phyloP scores from a whole-genome alignment of 2,113 vertebrate genomes.

The Henicopernis longicauda region DNA sequence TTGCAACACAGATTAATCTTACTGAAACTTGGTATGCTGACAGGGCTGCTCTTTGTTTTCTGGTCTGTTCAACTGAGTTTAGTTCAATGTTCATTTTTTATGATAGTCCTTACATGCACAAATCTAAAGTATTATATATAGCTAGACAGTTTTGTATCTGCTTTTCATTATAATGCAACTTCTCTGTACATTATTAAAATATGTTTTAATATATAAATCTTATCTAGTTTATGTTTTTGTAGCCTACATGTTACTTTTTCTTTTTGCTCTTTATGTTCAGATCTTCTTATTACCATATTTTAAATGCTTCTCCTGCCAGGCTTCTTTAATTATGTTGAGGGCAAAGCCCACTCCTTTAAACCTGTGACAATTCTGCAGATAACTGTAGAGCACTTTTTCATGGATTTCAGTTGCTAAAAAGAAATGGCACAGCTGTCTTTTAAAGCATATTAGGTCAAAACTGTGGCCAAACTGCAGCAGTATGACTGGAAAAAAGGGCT shows the following conservation, averaged over 20 bases:
- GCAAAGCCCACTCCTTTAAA: not conserved
- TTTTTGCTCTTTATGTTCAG: not conserved
- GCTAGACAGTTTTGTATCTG: not conserved
- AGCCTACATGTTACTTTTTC: not conserved
- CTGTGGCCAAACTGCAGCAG: not conserved
- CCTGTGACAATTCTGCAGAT: not conserved
- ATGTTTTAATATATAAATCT: not conserved
- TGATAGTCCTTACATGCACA: not conserved
- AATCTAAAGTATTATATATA: not conserved
- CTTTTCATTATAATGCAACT: conserved; percentile 2
- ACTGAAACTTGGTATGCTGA: conserved; percentile 30
- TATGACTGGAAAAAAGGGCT: not conserved
- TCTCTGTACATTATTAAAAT: not conserved
- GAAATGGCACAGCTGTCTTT: not conserved
- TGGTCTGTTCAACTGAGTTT: conserved; percentile 25
- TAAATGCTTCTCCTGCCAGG: not conserved
- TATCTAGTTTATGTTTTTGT: not conserved
- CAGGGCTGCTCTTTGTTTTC: conserved; percentile 49
- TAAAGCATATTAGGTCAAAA: not conserved
- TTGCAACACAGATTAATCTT: conserved; percentile 49
- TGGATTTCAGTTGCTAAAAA: not conserved
- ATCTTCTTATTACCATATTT: not conserved
- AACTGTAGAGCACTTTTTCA: not conserved
- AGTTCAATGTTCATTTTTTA: conserved; percentile 20
- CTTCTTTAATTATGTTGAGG: not conserved